phyloP scores from a whole-genome alignment of 1,140 invertebrate species.

The Drusus annulatus region DNA sequence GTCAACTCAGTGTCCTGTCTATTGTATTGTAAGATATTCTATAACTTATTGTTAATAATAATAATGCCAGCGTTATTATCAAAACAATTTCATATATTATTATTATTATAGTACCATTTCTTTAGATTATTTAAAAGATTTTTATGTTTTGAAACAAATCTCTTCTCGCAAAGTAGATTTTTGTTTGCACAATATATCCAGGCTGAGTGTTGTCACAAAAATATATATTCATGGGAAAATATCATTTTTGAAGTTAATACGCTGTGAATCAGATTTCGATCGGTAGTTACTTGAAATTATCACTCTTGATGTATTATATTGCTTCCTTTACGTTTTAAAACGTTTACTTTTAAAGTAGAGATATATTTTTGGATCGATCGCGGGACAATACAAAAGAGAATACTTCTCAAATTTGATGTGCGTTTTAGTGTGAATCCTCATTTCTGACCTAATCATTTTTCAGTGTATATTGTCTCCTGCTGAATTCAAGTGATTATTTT shows the following conservation, averaged over 20 bases:
- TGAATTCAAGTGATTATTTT: conserved; percentile 1
- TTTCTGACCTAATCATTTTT: conserved; percentile 6
- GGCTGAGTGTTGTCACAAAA: not conserved
- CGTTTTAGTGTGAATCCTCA: conserved; percentile 4
- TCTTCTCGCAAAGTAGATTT: not conserved
- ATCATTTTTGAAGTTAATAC: not conserved
- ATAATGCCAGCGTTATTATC: conserved; percentile 26
- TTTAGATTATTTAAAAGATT: too few species aligned
- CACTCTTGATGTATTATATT: not conserved
- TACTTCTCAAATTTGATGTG: conserved; percentile 24
- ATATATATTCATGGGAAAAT: not conserved
- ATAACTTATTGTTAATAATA: conserved; percentile 11
- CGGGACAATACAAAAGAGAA: conserved; percentile 30
- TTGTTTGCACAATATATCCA: not conserved
- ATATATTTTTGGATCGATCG: conserved; percentile 16
- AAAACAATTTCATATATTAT: conserved; percentile 22
- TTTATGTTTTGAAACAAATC: too few species aligned
- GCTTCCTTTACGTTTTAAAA: not conserved
- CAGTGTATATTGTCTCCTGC: conserved; percentile 21
- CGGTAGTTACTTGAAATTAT: not conserved
- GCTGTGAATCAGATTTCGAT: not conserved
- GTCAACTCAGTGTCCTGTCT: conserved; percentile 11
- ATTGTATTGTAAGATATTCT: conserved; percentile 41
- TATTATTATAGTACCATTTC: not conserved
- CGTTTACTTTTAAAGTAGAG: conserved; percentile 16